Evolutionary conservation across 1,140 invertebrate species (phyloP), one percentile per base, ranked within the genome.

Genomic region (Dreissena polymorpha): DNA sequence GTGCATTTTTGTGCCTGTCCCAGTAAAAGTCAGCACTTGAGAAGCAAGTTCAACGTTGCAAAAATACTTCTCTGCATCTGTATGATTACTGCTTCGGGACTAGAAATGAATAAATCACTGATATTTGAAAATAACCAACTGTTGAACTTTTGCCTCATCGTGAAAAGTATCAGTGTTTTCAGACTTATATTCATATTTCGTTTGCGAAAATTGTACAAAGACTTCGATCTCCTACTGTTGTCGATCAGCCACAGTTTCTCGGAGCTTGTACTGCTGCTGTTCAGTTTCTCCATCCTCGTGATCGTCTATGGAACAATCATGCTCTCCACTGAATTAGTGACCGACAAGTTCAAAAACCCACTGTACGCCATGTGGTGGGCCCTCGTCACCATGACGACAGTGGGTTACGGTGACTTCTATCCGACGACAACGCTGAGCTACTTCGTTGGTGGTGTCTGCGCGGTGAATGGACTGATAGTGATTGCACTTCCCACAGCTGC

Each of bases 381-480:
- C 0, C 76, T 90, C 13, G 88, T 92, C 94, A 99, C 98, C 92
- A 99, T 99, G 97, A 99, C 98, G 91, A 99, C 98, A 86, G 97
- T 99, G 89, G 98, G 98, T 83, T 99, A 99, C 95, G 98, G 98
- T 93, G 98, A 99, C 94, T 98, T 99, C 84, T 88, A 85, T 67
- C 92, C 92, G 0, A 86, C 60, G 0, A 89, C 88, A 1, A 13
- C 64, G 5, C 83, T 85, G 53, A 92, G 92, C 6, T 92, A 92
- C 82, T 55, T 91, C 25, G 86, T 93, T 23, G 92, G 92, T n/a
- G 72, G 87, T 0, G 71, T 89, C 55, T 89, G 98, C 96, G 98
- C 98, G 95, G 97, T 99, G 94, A 99, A 97, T 95, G 99, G 99
- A 94, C 98, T 99, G 93, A 95, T 99, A 95, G 98, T 99, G 95